These are phyloP conservation scores for Phymorhynchus buccinoides DNA, from an alignment of 1,140 invertebrate species.

Conservation along the genomic window DNA sequence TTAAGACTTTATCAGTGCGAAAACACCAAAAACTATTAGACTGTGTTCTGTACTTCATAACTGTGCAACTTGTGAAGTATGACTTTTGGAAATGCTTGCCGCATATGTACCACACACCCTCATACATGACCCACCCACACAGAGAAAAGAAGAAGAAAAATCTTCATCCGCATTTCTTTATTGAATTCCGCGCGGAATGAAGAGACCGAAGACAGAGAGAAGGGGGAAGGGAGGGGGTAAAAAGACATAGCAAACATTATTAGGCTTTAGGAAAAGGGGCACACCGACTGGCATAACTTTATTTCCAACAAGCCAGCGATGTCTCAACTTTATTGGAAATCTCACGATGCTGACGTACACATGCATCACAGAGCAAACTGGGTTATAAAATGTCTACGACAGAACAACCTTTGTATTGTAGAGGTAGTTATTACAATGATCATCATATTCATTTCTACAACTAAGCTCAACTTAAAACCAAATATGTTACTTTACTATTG, in stretches of 20 bases:
- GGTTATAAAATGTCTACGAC: too few relatives aligned
- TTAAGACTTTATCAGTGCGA: too few relatives aligned
- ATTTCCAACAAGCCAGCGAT: constrained; percentile 28
- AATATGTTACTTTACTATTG: too few relatives aligned
- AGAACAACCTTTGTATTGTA: too few relatives aligned
- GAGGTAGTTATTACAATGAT: too few relatives aligned
- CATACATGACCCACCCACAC: not conserved
- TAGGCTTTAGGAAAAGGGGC: not conserved
- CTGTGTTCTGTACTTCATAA: too few relatives aligned
- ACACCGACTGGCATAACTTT: constrained; percentile 35
- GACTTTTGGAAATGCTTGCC: constrained; percentile 24
- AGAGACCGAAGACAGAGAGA: constrained; percentile 16
- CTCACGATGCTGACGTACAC: constrained; percentile 4
- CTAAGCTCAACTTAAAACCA: too few relatives aligned
- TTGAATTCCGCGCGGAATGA: not conserved
- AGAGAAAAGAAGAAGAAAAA: too few relatives aligned
- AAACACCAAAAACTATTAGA: too few relatives aligned
- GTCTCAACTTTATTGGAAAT: constrained; percentile 26
- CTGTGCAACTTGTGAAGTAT: too few relatives aligned
- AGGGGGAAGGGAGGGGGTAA: not conserved
- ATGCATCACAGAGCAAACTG: too few relatives aligned
- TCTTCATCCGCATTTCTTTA: constrained; percentile 22
- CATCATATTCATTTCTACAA: too few relatives aligned
- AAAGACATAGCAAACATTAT: not conserved
- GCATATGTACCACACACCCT: constrained; percentile 1